Conservation (phyloP, 1,140 invertebrate genomes). For the Polyergus mexicanus region DNA sequence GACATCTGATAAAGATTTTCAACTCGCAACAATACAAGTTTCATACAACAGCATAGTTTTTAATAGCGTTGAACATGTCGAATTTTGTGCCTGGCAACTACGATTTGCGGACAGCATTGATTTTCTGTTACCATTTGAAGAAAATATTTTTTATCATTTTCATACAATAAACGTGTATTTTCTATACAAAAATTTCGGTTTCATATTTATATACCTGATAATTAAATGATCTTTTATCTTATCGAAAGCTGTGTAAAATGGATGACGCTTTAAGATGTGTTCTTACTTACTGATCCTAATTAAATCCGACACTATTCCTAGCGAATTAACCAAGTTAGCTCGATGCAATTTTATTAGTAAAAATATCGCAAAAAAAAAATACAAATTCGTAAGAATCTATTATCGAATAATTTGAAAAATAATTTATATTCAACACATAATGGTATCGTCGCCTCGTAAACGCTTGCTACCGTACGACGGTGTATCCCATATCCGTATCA, state of each 20-base stretch:
- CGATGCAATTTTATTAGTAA: neutral
- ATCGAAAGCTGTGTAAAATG: neutral
- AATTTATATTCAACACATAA: neutral
- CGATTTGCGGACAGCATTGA: too few species aligned
- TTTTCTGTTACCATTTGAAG: too few species aligned
- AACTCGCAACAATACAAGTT: too few species aligned
- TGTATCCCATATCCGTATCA: constrained; percentile 67
- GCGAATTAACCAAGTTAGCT: constrained; percentile 19
- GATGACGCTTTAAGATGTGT: neutral
- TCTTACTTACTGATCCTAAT: neutral
- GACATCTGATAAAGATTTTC: too few species aligned
- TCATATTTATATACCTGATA: too few species aligned
- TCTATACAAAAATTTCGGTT: too few species aligned
- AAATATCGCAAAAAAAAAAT: constrained; percentile 38
- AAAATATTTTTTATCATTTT: too few species aligned
- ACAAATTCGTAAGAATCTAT: constrained; percentile 6
- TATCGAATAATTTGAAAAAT: constrained; percentile 31
- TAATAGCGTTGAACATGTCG: too few species aligned
- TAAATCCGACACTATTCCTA: constrained; percentile 22
- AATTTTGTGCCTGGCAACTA: too few species aligned
- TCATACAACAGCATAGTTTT: too few species aligned
- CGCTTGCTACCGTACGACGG: constrained; percentile 63
- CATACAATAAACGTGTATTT: too few species aligned
- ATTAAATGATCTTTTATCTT: constrained; percentile 8
- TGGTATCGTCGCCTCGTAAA: constrained; percentile 44